phyloP scores from a whole-genome alignment of 2,888 invertebrate species.

The Gerris lacustris region DNA sequence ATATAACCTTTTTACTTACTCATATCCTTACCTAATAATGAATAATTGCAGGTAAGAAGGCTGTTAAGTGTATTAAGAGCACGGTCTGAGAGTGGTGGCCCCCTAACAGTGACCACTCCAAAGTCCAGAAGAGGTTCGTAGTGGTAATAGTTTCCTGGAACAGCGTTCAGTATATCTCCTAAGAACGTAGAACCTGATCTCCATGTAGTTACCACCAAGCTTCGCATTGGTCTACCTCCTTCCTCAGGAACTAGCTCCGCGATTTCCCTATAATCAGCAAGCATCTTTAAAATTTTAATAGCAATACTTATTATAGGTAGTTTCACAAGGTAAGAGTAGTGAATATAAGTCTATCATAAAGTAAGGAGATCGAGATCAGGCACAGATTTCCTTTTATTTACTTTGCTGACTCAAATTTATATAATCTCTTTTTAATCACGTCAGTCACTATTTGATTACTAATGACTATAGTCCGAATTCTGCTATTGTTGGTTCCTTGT shows the following conservation, averaged over 20 bases:
- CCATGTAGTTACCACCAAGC: constrained; percentile 77
- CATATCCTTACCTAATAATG: constrained; percentile 41
- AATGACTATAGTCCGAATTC: no score
- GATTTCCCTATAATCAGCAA: neutral
- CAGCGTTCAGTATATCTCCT: constrained; percentile 68
- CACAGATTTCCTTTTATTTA: no score
- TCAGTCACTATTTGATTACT: no score
- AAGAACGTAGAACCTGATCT: constrained; percentile 82
- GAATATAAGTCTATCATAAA: no score
- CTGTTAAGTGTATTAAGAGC: constrained; percentile 56
- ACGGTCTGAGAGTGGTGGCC: constrained; percentile 53
- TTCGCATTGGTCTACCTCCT: constrained; percentile 59
- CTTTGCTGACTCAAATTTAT: no score
- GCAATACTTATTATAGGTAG: no score
- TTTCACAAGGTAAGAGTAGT: no score
- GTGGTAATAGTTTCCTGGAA: constrained; percentile 79
- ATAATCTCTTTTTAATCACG: no score
- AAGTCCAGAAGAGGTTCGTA: constrained; percentile 78
- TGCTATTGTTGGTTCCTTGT: no score
- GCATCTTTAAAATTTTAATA: no score
- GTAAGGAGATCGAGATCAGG: no score
- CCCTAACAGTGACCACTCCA: constrained; percentile 69
- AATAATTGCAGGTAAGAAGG: constrained; percentile 64
- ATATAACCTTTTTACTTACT: no score
- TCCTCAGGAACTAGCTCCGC: constrained; percentile 43